A percentile compares a stretch with the other conserved stretches of the same genome.
phyloP scores from a whole-genome alignment of 2,888 invertebrate genomes.

The Exocentrus adspersus region DNA sequence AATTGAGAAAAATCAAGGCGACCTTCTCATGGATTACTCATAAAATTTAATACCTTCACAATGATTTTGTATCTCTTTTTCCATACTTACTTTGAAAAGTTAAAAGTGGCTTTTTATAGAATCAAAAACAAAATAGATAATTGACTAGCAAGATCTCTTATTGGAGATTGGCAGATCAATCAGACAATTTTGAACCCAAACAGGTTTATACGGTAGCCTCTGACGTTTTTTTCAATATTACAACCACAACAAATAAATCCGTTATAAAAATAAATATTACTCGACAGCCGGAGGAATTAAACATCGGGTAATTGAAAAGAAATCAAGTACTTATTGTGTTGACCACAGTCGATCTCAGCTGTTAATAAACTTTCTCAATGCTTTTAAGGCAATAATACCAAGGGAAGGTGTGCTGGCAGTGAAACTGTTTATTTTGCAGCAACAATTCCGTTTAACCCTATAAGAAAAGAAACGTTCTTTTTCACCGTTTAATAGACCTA shows the following conservation, averaged over 20 bases:
- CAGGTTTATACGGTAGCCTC: too few species aligned
- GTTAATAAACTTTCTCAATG: constrained; percentile 21
- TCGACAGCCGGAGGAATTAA: neutral
- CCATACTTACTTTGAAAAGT: too few species aligned
- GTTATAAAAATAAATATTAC: constrained; percentile 2
- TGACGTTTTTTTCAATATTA: too few species aligned
- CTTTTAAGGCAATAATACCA: neutral
- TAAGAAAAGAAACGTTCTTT: constrained; percentile 3
- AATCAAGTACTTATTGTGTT: constrained; percentile 21
- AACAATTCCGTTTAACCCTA: constrained; percentile 14
- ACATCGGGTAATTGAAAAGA: constrained; percentile 9
- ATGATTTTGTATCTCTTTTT: too few species aligned
- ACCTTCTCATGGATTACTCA: too few species aligned
- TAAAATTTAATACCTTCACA: too few species aligned
- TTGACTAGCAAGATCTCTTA: too few species aligned
- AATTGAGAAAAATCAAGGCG: too few species aligned
- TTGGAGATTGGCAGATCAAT: too few species aligned
- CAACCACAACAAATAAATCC: neutral
- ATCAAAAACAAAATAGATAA: too few species aligned
- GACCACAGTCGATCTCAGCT: constrained; percentile 25
- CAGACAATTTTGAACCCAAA: too few species aligned
- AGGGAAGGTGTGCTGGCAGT: neutral
- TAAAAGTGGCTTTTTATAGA: too few species aligned
- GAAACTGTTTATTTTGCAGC: neutral
- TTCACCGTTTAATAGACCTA: neutral